A percentile compares a stretch with the other conserved stretches of the same genome.
Conservation (phyloP, 2,113 vertebrate species). For the Poeciliopsis turrubarensis region DNA sequence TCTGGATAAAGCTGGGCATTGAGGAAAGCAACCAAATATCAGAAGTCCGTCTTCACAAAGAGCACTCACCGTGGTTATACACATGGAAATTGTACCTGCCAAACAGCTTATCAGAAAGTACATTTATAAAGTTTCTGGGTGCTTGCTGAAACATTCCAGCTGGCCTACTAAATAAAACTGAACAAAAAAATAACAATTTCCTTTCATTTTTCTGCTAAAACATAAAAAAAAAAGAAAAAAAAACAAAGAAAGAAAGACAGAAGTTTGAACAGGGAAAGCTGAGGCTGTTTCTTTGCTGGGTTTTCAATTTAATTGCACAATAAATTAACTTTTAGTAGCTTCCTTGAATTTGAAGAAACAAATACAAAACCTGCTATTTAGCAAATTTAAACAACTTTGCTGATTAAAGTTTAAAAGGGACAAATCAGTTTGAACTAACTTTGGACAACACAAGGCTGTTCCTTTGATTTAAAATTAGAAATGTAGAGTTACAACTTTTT, state of each 20-base stretch:
- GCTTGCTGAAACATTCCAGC: background rate
- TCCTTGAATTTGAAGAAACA: background rate
- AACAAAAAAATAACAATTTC: background rate
- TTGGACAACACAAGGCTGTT: no score
- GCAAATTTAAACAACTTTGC: no score
- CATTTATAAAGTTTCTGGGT: background rate
- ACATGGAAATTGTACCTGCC: background rate
- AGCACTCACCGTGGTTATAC: background rate
- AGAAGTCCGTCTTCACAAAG: constrained; percentile 5
- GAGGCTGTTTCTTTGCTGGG: no score
- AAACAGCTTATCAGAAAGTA: background rate
- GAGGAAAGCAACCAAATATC: constrained; percentile 39
- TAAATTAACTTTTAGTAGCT: background rate
- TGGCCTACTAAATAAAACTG: background rate
- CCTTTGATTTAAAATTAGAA: no score
- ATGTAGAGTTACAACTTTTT: no score
- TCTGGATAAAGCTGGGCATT: constrained; percentile 72
- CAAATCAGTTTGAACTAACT: no score
- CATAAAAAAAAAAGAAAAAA: no score
- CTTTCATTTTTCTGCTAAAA: no score
- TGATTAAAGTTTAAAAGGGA: no score
- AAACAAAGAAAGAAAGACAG: no score
- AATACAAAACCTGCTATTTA: no score
- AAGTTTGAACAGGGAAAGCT: no score
- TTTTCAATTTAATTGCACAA: background rate